Percentiles rank a stretch among this genome's conserved stretches.
Conservation (phyloP, 2,113 vertebrate species). For the Microtus oregoni region DNA sequence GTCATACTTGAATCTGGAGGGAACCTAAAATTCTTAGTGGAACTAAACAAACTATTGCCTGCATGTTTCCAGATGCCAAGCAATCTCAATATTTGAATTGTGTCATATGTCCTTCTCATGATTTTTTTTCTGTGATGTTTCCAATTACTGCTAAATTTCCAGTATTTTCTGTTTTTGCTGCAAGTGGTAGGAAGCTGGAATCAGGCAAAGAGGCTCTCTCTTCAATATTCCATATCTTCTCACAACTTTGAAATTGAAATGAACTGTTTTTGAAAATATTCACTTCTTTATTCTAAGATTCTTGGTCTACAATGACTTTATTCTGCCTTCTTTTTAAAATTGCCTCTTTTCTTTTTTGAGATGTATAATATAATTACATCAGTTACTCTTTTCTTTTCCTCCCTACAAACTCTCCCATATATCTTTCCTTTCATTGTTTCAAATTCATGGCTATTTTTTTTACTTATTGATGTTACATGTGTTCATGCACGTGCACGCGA, state of each 20-base stretch:
- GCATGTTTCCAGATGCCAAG: neutral
- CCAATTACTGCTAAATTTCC: constrained; percentile 2
- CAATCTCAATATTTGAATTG: constrained; percentile 27
- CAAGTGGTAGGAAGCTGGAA: neutral
- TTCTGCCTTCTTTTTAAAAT: neutral
- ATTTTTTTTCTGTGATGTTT: constrained; percentile 25
- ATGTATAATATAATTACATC: neutral
- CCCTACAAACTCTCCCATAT: neutral
- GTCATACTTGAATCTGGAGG: neutral
- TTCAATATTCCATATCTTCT: neutral
- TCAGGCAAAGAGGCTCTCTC: neutral
- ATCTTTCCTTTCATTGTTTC: neutral
- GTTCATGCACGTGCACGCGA: neutral
- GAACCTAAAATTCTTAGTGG: neutral
- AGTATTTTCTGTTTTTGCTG: neutral
- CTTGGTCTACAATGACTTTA: neutral
- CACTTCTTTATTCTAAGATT: neutral
- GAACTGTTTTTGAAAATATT: neutral
- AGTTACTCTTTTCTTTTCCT: neutral
- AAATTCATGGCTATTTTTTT: neutral
- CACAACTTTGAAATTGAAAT: constrained; percentile 12
- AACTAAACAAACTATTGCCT: neutral
- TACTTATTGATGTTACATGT: neutral
- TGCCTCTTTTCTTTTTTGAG: neutral
- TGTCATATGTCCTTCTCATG: neutral